Evolutionary conservation across 2,797 vertebrate genomes (phyloP).

Genomic region (Aldrovandia affinis): DNA sequence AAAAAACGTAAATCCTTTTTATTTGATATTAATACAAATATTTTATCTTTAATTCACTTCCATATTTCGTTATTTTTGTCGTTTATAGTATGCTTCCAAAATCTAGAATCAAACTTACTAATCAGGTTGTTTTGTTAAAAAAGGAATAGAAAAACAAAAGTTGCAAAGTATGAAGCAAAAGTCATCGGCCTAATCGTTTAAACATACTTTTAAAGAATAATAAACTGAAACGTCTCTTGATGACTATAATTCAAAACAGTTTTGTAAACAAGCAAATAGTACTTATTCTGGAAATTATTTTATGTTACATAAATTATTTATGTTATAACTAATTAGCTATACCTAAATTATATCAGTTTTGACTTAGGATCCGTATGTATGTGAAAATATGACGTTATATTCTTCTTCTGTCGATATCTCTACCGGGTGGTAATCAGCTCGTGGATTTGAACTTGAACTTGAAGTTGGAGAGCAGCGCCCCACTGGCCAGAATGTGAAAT

Average conservation of each 20-base stretch:
- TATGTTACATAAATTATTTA: neutral
- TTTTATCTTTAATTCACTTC: neutral
- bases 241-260: neutral
- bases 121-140: neutral
- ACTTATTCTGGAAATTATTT: neutral
- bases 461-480: slow-evolving; percentile 50
- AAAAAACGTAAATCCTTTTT: neutral
- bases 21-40: neutral
- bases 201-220: neutral
- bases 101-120: neutral
- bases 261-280: neutral
- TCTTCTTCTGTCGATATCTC: slow-evolving; percentile 5
- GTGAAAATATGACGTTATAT: neutral
- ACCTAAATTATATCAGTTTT: neutral
- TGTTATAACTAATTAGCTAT: neutral
- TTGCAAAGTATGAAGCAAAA: neutral
- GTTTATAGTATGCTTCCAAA: neutral
- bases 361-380: neutral
- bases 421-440: neutral
- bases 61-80: neutral
- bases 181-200: neutral
- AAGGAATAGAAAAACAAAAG: neutral
- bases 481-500: slow-evolving; percentile 29
- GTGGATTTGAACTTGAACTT: slow-evolving; percentile 45
- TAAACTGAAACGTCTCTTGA: neutral